Base-by-base conservation (phyloP, 2,888 invertebrate species). In the Archips crataeganus region DNA sequence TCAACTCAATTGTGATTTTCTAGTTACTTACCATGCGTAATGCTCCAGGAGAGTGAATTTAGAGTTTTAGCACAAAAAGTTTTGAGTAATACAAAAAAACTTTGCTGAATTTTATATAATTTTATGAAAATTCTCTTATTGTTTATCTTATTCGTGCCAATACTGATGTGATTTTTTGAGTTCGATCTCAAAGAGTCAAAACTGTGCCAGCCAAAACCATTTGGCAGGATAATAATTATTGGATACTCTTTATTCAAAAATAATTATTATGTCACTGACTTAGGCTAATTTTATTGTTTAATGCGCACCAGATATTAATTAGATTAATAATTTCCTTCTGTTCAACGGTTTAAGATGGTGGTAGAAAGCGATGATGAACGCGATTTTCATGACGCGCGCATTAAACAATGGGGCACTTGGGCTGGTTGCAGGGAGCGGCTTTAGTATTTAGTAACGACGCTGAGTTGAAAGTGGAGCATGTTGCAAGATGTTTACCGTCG, bases 401-500 rank as follows among this genome's bases (percentile, higher is more conserved):
- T 49, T n/a, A 4, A 6, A n/a, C 4, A n/a, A n/a, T 13, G 3
- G 1, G 6, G n/a, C 6, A 13, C 0, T 4, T 5, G n/a, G 5
- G 10, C 11, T 45, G 49, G 54, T 15, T 13, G 13, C 4, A 54
- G 23, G 15, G 49, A 49, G 13, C n/a, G 39, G 39, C 39, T 39
- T 39, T 39, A 39, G 39, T 3, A 23, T 23, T 23, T 23, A n/a
- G n/a, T 49, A n/a, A 49, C 13, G 47, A 13, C 15, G 11, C 11
- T 32, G 57, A 32, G 32, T 23, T 32, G 3, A 2, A 10, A 32
- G 10, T n/a, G 11, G 32, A 32, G 9, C 6, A 57, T 57, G 57
- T 57, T 11, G 32, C 57, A 11, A 11, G 57, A 11, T 9, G 57
- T 57, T 57, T 57, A 57, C 57, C 57, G 15, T 57, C 57, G 57